Evolutionary conservation across 2,113 vertebrate genomes (phyloP).

Genomic region (Ochotona princeps): DNA sequence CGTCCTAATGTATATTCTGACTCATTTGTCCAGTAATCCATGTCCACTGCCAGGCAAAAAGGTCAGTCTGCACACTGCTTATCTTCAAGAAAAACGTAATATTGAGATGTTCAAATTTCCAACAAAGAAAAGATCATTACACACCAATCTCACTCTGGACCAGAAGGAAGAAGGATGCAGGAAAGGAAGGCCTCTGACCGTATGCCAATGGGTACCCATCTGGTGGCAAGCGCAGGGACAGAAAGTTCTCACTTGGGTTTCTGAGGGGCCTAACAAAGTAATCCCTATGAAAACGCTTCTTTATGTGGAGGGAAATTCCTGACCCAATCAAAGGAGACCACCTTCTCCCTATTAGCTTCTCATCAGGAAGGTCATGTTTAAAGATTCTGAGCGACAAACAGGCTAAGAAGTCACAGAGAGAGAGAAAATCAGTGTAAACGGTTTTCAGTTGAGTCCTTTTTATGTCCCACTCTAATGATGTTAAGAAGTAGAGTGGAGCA

Average conservation of each 20-base stretch:
- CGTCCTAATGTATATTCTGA: neutral
- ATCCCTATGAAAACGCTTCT: neutral
- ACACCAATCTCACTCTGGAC: neutral
- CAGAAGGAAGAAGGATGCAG: neutral
- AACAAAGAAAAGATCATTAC: constrained; percentile 24
- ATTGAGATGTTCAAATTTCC: constrained; percentile 7
- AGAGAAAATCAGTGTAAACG: neutral
- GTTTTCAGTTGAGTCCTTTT: neutral
- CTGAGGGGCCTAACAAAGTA: constrained; percentile 1
- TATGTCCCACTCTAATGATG: neutral
- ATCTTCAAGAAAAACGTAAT: neutral
- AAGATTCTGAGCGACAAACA: neutral
- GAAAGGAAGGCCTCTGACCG: neutral
- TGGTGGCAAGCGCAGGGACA: neutral
- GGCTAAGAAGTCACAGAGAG: neutral
- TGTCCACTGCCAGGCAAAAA: neutral
- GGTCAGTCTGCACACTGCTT: neutral
- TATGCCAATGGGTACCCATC: neutral
- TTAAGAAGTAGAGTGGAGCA: neutral
- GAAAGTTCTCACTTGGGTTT: neutral
- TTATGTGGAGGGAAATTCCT: neutral
- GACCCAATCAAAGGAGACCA: neutral
- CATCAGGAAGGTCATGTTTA: neutral
- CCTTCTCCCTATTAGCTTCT: neutral
- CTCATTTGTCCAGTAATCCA: neutral